Percentiles rank a stretch among this genome's conserved stretches.
Evolutionary conservation across 2,797 vertebrate species (phyloP).

Genomic region (Jordanella pulchra): DNA sequence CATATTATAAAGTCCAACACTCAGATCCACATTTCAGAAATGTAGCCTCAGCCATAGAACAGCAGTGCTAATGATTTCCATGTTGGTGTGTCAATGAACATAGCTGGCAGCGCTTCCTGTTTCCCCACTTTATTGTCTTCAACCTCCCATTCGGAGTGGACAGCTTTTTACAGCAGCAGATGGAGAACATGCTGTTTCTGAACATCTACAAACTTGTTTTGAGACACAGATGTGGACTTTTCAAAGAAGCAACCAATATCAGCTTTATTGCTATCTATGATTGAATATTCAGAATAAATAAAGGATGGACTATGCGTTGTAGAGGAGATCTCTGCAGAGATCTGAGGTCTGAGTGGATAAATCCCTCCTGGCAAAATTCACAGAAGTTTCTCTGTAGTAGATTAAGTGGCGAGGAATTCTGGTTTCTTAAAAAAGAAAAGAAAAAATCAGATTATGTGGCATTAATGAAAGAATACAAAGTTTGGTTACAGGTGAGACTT

Average conservation of each 20-base stretch:
- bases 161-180: conserved; percentile 46
- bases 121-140: conserved; percentile 35
- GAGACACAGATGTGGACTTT: no score
- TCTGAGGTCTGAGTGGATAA: no score
- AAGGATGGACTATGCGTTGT: no score
- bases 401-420: neutral
- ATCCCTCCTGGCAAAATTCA: no score
- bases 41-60: neutral
- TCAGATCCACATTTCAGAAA: conserved; percentile 9
- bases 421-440: neutral
- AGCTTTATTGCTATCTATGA: no score
- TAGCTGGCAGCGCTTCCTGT: conserved; percentile 45
- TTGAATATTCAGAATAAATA: no score
- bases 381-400: no score
- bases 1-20: neutral
- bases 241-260: no score
- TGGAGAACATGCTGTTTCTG: conserved; percentile 28
- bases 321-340: no score
- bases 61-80: conserved; percentile 21
- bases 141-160: conserved; percentile 16
- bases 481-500: neutral
- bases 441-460: neutral
- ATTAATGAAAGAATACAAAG: neutral
- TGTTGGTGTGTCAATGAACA: conserved; percentile 15
- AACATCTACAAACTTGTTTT: neutral